Conservation (phyloP, 35 echinoderm and acorn worm species). For the Apostichopus californicus region DNA sequence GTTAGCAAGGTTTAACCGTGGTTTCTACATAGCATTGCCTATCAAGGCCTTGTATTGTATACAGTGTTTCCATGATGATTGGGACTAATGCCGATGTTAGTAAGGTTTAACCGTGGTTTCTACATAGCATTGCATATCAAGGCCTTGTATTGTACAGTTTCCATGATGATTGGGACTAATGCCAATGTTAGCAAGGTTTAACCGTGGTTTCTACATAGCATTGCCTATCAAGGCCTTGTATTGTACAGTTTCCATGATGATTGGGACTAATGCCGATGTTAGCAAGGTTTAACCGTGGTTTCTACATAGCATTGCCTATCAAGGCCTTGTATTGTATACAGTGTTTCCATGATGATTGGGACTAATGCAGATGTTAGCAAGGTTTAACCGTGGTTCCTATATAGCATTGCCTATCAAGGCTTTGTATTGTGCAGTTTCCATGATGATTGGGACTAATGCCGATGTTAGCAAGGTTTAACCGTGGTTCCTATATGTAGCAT, state of each 20-base stretch:
- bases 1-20: too few relatives aligned
- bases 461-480: constrained; percentile 22
- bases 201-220: background rate
- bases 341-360: too few relatives aligned
- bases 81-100: background rate
- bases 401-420: background rate
- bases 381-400: background rate
- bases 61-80: too few relatives aligned
- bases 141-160: background rate
- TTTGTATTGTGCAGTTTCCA: background rate
- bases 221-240: background rate
- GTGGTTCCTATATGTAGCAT: background rate
- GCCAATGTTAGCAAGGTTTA: background rate
- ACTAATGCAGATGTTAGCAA: background rate
- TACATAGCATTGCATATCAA: background rate
- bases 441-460: background rate
- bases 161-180: constrained; percentile 4
- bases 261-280: too few relatives aligned
- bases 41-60: too few relatives aligned
- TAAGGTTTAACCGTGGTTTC: background rate
- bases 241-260: background rate
- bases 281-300: too few relatives aligned
- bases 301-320: too few relatives aligned
- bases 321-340: too few relatives aligned
- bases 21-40: too few relatives aligned